Percentiles rank a stretch among this genome's conserved stretches.
Evolutionary conservation across 2,888 invertebrate species (phyloP).

Genomic region (Cheilosia variabilis): DNA sequence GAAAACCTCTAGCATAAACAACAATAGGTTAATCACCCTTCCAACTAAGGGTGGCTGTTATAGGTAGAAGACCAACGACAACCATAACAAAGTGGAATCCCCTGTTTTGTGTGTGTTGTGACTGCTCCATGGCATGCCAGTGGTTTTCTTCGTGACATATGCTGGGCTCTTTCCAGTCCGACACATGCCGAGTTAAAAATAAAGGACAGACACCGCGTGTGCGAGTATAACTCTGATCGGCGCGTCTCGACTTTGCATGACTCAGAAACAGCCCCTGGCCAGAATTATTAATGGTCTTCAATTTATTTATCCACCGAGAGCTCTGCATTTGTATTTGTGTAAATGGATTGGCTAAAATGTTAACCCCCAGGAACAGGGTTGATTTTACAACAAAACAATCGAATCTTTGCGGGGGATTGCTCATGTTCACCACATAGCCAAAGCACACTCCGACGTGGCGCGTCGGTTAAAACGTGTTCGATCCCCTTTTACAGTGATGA

Average conservation of each 20-base stretch:
- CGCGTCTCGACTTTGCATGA: slow-evolving; percentile 39
- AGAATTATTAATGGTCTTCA: slow-evolving; percentile 68
- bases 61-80: slow-evolving; percentile 3
- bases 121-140: slow-evolving; percentile 24
- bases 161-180: slow-evolving; percentile 17
- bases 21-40: slow-evolving; percentile 71
- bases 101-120: slow-evolving; percentile 16
- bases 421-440: slow-evolving; percentile 18
- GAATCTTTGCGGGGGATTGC: slow-evolving; percentile 9
- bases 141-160: slow-evolving; percentile 32
- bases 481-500: slow-evolving; percentile 57
- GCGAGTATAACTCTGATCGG: slow-evolving; percentile 7
- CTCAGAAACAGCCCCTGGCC: slow-evolving; percentile 43
- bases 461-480: slow-evolving; percentile 65
- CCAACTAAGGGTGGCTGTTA: slow-evolving; percentile 20
- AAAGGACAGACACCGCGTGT: slow-evolving; percentile 18
- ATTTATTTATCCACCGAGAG: slow-evolving; percentile 42
- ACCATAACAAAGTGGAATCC: slow-evolving; percentile 17
- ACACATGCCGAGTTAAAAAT: background rate
- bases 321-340: slow-evolving; percentile 7
- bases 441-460: slow-evolving; percentile 45
- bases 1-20: slow-evolving; percentile 22
- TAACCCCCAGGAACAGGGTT: slow-evolving; percentile 16
- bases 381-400: slow-evolving; percentile 52
- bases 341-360: slow-evolving; percentile 41